These are phyloP conservation scores for Ceyx margarethae DNA, from an alignment of 2,113 vertebrate genomes.

Conservation along the genomic window DNA sequence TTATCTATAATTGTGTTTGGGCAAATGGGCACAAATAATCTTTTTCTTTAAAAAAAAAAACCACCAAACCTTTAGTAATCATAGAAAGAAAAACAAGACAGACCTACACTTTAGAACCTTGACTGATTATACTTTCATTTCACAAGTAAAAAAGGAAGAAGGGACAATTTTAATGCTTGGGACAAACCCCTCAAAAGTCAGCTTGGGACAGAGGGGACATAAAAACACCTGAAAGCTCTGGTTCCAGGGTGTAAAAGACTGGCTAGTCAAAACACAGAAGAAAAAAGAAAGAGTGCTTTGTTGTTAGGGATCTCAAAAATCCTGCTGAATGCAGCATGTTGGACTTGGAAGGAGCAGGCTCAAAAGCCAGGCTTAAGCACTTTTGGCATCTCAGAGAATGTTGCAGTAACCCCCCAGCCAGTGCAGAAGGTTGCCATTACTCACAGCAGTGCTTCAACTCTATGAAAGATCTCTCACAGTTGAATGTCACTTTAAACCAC, in stretches of 20 bases:
- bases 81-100: not conserved
- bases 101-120: not conserved
- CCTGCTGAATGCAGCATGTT: not conserved
- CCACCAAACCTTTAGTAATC: not conserved
- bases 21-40: not conserved
- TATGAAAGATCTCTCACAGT: not conserved
- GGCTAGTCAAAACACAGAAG: not conserved
- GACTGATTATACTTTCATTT: not conserved
- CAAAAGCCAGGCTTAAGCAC: not conserved
- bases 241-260: not conserved
- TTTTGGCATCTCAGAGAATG: not conserved
- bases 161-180: not conserved
- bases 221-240: not conserved
- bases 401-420: not conserved
- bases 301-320: not conserved
- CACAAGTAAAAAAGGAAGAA: not conserved
- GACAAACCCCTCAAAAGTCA: not conserved
- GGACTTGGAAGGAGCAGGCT: not conserved
- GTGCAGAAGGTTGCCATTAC: not conserved
- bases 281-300: not conserved
- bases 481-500: not conserved
- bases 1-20: not conserved
- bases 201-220: not conserved
- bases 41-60: not conserved
- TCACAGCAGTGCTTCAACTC: not conserved